A percentile compares a stretch with the other conserved stretches of the same genome.
These are phyloP conservation scores for Pristionchus fissidentatus DNA, from an alignment of 2,888 invertebrate genomes.

Conservation along the genomic window DNA sequence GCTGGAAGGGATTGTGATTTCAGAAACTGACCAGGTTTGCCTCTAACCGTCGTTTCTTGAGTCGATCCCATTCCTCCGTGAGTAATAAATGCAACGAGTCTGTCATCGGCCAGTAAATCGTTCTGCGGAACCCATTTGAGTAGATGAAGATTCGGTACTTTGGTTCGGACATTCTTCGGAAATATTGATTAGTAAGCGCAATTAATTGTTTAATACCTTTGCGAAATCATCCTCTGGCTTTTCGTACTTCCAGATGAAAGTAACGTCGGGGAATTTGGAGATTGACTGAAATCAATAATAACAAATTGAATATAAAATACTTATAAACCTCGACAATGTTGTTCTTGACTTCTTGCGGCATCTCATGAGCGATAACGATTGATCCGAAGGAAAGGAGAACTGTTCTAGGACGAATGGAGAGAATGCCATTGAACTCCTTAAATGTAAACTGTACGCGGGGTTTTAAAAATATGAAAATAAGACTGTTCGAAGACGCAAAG, in stretches of 20 bases:
- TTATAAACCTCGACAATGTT: background rate
- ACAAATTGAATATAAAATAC: background rate
- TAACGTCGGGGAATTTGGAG: background rate
- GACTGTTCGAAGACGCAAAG: too few species aligned
- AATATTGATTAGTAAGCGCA: too few species aligned
- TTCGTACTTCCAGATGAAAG: slow-evolving; percentile 17
- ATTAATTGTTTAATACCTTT: background rate
- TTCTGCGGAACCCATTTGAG: slow-evolving; percentile 13
- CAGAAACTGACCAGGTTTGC: slow-evolving; percentile 2
- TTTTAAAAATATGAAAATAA: too few species aligned
- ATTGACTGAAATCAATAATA: background rate
- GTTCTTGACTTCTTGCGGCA: background rate
- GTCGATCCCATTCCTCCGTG: background rate
- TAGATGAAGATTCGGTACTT: background rate
- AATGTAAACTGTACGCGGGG: too few species aligned
- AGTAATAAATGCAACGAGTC: background rate
- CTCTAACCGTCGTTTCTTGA: background rate
- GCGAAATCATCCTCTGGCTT: background rate
- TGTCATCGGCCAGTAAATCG: background rate
- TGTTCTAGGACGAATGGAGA: background rate
- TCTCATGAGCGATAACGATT: background rate
- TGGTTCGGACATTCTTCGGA: too few species aligned
- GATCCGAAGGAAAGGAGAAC: background rate
- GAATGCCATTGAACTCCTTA: background rate
- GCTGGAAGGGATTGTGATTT: too few species aligned